phyloP scores from a whole-genome alignment of 2,113 vertebrate genomes.

The Cromileptes altivelis region DNA sequence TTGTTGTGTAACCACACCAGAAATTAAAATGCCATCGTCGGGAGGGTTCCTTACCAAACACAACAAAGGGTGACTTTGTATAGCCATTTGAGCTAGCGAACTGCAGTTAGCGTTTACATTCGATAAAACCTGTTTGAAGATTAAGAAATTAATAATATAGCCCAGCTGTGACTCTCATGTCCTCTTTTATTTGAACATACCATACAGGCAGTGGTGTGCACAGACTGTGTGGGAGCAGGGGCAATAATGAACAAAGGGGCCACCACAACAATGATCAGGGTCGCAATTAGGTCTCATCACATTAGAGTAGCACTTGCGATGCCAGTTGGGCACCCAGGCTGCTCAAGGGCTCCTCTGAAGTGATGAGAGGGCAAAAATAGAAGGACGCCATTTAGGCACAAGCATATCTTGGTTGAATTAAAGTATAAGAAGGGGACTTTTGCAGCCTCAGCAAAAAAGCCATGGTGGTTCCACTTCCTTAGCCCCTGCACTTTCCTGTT shows the following conservation, averaged over 20 bases:
- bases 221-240: slow-evolving; percentile 21
- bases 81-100: not conserved
- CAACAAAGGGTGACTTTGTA: too few species aligned
- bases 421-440: not conserved
- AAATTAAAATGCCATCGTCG: too few species aligned
- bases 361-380: not conserved
- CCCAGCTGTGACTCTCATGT: slow-evolving; percentile 67
- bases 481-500: slow-evolving; percentile 20
- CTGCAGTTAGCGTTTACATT: not conserved
- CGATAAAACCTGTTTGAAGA: not conserved
- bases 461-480: not conserved
- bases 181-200: slow-evolving; percentile 37
- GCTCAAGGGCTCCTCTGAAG: not conserved
- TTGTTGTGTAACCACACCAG: too few species aligned
- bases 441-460: not conserved
- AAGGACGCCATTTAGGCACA: not conserved
- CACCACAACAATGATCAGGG: not conserved
- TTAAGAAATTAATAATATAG: not conserved
- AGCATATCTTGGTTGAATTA: slow-evolving; percentile 3
- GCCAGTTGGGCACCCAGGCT: not conserved
- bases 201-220: slow-evolving; percentile 51
- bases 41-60: too few species aligned
- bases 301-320: not conserved
- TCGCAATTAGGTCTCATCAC: not conserved
- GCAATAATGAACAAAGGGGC: not conserved